Evolutionary conservation across 2,113 vertebrate species (phyloP), one percentile per base, ranked within the genome.

Genomic region (Sceloporus undulatus): DNA sequence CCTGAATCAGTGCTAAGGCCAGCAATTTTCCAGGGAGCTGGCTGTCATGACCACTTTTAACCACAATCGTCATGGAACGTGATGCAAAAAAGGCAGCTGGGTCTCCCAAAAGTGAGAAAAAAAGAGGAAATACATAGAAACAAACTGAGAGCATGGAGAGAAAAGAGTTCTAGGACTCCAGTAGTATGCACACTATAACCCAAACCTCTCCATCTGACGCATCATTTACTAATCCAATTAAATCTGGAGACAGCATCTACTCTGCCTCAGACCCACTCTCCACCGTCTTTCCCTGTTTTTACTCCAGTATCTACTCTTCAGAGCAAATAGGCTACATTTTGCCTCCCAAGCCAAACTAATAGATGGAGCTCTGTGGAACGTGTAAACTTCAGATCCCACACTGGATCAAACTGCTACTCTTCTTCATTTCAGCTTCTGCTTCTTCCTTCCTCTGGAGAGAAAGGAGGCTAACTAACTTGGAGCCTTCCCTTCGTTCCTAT

Each of bases 341-440:
- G 9, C 66, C 23, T 73, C 83, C 74, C 66, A 65, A 1, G 4
- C 34, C 42, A 9, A 52, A 9, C 1, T 5, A 80, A 29, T 79
- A 9, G 70, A 68, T 9, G 8, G 13, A 29, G 76, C 0, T 0
- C 5, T 65, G 8, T 48, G 3, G 54, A 8, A 66, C 11, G 14
- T 40, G 16, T 14, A 38, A 8, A 34, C 48, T 18, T 40, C 23
- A 56, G 84, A 21, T 23, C 87, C 65, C 85, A 13, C 19, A 59
- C 42, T 40, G 42, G 76, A 29, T 27, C 71, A 66, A 84, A 42
- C 52, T 38, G 77, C 9, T 79, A 38, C 79, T 77, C 79, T 29
- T 40, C 54, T 75, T 75, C 84, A 71, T 3, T 5, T 0, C 86
- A 79, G 71, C 34, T 19, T 21, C 66, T 1, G 2, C 82, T 42